Conservation (phyloP, 2,113 vertebrate species). For the Canis aureus region DNA sequence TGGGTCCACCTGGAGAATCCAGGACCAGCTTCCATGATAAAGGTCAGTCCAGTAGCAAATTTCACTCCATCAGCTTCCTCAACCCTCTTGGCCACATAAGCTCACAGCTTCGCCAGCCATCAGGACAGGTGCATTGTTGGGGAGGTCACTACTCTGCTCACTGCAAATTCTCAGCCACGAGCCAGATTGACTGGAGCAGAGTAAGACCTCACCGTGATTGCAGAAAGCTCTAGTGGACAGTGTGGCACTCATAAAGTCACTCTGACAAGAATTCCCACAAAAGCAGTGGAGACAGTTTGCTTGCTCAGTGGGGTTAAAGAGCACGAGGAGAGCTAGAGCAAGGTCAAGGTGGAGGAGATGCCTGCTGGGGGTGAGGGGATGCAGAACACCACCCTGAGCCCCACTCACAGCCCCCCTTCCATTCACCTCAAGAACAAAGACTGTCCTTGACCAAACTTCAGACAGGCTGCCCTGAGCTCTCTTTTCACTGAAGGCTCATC, state of each 20-base stretch:
- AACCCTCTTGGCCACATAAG: too few relatives aligned
- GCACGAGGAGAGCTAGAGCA: not conserved
- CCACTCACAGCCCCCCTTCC: not conserved
- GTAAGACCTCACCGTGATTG: rapidly evolving
- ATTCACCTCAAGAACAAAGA: not conserved
- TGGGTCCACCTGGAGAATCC: not conserved
- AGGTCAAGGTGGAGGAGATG: rapidly evolving
- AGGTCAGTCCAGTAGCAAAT: not conserved
- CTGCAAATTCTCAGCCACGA: not conserved
- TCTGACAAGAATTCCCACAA: not conserved
- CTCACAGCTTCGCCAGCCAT: rapidly evolving
- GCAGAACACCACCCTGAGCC: not conserved
- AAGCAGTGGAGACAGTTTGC: not conserved
- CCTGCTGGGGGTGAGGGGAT: rapidly evolving
- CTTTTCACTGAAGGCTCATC: not conserved
- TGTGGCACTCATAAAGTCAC: not conserved
- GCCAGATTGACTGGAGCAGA: too few relatives aligned
- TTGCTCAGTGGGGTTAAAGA: not conserved
- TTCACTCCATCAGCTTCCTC: not conserved
- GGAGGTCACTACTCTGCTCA: not conserved
- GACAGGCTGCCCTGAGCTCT: not conserved
- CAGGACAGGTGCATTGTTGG: not conserved
- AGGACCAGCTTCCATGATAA: not conserved
- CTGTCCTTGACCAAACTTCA: not conserved
- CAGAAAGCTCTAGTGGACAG: too few relatives aligned